Conservation (phyloP, 92 coral and sea anemone species). For the Porites evermanni region DNA sequence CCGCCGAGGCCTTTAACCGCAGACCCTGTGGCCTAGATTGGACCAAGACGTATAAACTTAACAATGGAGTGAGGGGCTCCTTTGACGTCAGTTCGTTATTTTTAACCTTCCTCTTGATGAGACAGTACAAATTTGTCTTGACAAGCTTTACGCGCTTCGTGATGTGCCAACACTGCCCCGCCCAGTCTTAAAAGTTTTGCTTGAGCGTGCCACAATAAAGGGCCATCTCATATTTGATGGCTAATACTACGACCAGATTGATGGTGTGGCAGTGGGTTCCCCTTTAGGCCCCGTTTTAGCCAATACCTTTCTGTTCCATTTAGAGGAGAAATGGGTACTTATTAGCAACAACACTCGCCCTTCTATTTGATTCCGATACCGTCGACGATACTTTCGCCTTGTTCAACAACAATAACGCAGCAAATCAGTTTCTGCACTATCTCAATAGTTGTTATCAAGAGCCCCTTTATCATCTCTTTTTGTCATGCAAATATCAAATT, state of each 20-base stretch:
- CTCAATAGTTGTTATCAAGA: too few species aligned
- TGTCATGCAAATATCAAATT: too few species aligned
- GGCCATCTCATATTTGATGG: background rate
- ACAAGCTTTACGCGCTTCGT: background rate
- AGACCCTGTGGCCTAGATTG: background rate
- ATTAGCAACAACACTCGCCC: too few species aligned
- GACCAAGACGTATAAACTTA: constrained; percentile 1
- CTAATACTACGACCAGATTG: constrained; percentile 3
- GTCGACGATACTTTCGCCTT: too few species aligned
- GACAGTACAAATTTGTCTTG: too few species aligned
- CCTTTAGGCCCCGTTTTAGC: background rate
- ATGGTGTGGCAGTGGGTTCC: background rate
- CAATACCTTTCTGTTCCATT: background rate
- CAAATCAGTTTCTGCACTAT: too few species aligned
- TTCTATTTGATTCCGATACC: too few species aligned
- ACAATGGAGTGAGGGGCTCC: constrained; percentile 12
- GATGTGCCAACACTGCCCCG: too few species aligned
- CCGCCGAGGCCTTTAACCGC: too few species aligned
- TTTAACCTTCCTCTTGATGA: background rate
- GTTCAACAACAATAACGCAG: too few species aligned
- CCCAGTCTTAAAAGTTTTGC: background rate
- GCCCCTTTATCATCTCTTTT: too few species aligned
- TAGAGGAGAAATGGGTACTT: too few species aligned
- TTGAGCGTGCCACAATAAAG: background rate
- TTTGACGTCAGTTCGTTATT: constrained; percentile 8